Evolutionary conservation across 53 echinoderm and acorn worm genomes (phyloP).

Genomic region (Echinarachnius parma): DNA sequence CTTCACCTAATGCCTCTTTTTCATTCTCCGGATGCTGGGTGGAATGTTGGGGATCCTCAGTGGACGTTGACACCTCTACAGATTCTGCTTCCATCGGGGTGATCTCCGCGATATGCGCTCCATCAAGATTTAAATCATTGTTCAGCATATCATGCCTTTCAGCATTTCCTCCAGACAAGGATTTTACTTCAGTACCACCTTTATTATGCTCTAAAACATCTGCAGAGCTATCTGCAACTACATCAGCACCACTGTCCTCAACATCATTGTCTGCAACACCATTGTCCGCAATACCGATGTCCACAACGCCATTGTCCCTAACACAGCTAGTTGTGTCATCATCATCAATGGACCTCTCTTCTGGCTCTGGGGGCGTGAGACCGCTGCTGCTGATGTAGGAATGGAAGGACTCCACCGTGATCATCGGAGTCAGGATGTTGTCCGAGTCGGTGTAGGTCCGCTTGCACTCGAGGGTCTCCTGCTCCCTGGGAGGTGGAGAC

Average conservation of each 20-base stretch:
- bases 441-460: conserved; percentile 42
- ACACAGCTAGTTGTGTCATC: neutral
- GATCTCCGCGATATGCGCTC: too few species aligned
- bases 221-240: too few species aligned
- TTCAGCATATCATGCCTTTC: too few species aligned
- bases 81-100: too few species aligned
- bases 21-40: too few species aligned
- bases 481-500: conserved; percentile 39
- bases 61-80: too few species aligned
- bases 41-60: too few species aligned
- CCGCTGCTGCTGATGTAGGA: neutral
- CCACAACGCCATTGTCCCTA: neutral
- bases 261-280: neutral
- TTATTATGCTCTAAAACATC: too few species aligned
- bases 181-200: too few species aligned
- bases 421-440: conserved; percentile 12
- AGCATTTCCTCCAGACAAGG: too few species aligned
- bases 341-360: neutral
- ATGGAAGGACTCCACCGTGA: conserved; percentile 6
- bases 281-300: neutral
- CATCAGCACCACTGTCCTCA: neutral
- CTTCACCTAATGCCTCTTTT: too few species aligned
- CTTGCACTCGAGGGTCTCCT: conserved; percentile 29
- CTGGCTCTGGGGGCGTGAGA: conserved; percentile 16
- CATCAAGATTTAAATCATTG: too few species aligned